Evolutionary conservation across 2,113 vertebrate species (phyloP).

Genomic region (Sialia sialis): DNA sequence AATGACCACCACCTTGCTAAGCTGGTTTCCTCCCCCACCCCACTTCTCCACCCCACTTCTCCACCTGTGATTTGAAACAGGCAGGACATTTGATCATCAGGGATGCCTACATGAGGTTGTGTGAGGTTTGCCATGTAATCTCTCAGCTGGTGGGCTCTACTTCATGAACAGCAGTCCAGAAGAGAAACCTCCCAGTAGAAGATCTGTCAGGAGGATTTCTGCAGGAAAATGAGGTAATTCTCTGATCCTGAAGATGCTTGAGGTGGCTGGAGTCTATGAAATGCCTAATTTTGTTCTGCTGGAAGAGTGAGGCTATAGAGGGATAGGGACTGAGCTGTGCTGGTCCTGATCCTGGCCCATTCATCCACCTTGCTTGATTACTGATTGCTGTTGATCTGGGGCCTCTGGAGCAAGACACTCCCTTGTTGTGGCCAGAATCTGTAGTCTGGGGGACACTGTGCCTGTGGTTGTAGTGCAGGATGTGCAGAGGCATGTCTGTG

Average conservation of each 20-base stretch:
- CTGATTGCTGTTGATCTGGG: no score
- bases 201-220: background rate
- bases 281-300: background rate
- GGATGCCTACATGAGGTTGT: background rate
- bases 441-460: background rate
- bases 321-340: background rate
- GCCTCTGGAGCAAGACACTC: background rate
- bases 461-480: background rate
- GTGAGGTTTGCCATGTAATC: background rate
- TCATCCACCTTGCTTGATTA: background rate
- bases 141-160: background rate
- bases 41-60: background rate
- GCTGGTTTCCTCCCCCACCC: background rate
- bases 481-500: background rate
- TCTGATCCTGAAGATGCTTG: background rate
- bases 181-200: background rate
- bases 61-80: background rate
- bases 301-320: background rate
- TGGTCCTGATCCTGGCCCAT: background rate
- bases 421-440: background rate
- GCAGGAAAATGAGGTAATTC: background rate
- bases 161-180: background rate
- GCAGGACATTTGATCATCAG: background rate
- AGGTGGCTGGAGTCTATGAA: background rate
- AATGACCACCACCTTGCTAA: background rate